Conservation (phyloP, 2,888 invertebrate species). For the Pteria penguin region DNA sequence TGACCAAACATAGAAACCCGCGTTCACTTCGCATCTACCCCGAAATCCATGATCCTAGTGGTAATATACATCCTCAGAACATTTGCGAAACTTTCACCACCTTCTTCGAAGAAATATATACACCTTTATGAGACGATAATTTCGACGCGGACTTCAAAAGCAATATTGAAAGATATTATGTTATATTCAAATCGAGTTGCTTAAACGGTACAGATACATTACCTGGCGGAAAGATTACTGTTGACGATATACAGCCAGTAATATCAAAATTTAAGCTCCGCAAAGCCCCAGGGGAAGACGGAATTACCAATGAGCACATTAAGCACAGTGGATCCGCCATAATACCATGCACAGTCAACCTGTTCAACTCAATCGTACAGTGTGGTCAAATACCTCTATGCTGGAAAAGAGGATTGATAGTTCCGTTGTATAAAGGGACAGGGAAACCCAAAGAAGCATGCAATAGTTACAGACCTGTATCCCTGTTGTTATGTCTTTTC, state of each 20-base stretch:
- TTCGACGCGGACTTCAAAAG: too few relatives aligned
- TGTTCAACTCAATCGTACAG: slow-evolving; percentile 8
- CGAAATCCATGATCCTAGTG: too few relatives aligned
- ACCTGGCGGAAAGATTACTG: not conserved
- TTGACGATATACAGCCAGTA: slow-evolving; percentile 5
- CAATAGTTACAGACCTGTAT: slow-evolving; percentile 33
- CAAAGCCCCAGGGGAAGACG: slow-evolving; percentile 26
- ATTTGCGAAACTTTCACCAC: too few relatives aligned
- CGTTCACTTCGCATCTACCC: too few relatives aligned
- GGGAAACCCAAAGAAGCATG: slow-evolving; percentile 28
- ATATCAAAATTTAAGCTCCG: not conserved
- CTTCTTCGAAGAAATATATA: too few relatives aligned
- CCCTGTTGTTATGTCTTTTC: slow-evolving; percentile 20
- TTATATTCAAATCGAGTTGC: too few relatives aligned
- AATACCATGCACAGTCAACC: not conserved
- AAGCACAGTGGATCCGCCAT: slow-evolving; percentile 9
- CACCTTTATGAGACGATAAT: too few relatives aligned
- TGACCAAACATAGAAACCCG: too few relatives aligned
- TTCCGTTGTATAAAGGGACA: slow-evolving; percentile 35
- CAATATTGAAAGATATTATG: too few relatives aligned
- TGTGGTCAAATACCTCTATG: slow-evolving; percentile 14
- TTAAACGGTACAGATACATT: too few relatives aligned
- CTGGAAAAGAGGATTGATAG: slow-evolving; percentile 29
- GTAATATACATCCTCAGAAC: too few relatives aligned
- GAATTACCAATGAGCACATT: slow-evolving; percentile 22